phyloP scores from a whole-genome alignment of 2,113 vertebrate species.

The Bungarus multicinctus region DNA sequence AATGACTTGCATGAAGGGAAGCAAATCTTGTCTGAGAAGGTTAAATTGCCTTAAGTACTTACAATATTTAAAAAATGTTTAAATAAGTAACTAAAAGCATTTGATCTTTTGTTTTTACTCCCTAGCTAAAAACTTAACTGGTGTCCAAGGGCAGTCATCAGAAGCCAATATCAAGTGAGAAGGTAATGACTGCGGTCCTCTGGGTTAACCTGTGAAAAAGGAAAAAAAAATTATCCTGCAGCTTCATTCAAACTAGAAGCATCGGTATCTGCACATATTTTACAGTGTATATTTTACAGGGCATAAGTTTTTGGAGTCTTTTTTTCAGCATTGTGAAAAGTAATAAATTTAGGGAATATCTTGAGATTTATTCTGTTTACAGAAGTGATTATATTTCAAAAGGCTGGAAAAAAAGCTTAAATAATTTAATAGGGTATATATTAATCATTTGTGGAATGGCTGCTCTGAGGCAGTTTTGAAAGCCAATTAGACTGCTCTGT shows the following conservation, averaged over 20 bases:
- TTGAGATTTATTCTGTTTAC: conserved; percentile 21
- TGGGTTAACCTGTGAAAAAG: neutral
- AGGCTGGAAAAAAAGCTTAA: conserved; percentile 4
- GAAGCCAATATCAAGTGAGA: neutral
- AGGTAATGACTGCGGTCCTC: rapidly evolving
- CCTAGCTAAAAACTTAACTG: neutral
- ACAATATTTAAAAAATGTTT: neutral
- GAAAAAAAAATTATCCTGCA: neutral
- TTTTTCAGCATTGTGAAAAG: neutral
- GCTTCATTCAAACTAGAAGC: neutral
- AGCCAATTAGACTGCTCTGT: conserved; percentile 14
- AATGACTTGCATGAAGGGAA: neutral
- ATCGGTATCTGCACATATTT: neutral
- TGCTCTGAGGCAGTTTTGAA: conserved; percentile 31
- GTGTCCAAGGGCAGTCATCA: neutral
- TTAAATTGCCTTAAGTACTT: neutral
- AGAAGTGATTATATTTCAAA: conserved; percentile 33
- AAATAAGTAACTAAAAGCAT: neutral
- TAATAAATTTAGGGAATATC: conserved; percentile 4
- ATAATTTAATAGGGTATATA: conserved; percentile 30
- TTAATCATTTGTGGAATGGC: neutral
- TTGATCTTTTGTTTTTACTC: neutral
- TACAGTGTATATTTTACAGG: neutral
- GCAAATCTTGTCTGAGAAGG: neutral
- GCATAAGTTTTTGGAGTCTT: neutral